Percentiles rank a stretch among this genome's conserved stretches.
Evolutionary conservation across 2,888 invertebrate genomes (phyloP).

Genomic region (Tubulanus polymorphus): DNA sequence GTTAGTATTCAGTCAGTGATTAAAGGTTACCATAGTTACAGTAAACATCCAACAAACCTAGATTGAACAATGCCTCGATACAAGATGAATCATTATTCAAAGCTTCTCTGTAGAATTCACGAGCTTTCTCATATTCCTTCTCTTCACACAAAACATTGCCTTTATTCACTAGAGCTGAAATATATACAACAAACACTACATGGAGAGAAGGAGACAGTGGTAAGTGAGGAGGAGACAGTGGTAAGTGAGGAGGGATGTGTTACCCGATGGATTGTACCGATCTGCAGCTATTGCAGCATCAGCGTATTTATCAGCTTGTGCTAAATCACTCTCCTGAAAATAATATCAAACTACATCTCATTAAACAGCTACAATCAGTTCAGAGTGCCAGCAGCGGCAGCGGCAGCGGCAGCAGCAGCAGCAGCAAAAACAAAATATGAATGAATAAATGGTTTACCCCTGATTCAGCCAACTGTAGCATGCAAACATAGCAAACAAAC

Average conservation of each 20-base stretch:
- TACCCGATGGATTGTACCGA: conserved; percentile 68
- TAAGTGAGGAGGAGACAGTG: too few relatives aligned
- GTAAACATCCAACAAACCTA: conserved; percentile 59
- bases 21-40: too few relatives aligned
- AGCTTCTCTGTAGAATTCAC: conserved; percentile 70
- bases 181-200: neutral
- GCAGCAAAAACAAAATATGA: too few relatives aligned
- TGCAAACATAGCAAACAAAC: too few relatives aligned
- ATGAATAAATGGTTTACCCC: too few relatives aligned
- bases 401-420: too few relatives aligned
- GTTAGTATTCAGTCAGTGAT: too few relatives aligned
- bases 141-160: conserved; percentile 73
- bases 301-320: conserved; percentile 73
- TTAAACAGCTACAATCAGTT: neutral
- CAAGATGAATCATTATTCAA: conserved; percentile 75
- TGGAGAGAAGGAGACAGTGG: too few relatives aligned
- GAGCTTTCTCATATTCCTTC: conserved; percentile 67
- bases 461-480: too few relatives aligned
- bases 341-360: conserved; percentile 2
- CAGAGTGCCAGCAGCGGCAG: too few relatives aligned
- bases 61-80: conserved; percentile 79
- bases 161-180: conserved; percentile 72
- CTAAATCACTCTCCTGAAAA: conserved; percentile 71
- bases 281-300: conserved; percentile 71
- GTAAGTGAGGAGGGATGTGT: too few relatives aligned